Percentiles rank a stretch among this genome's conserved stretches.
Evolutionary conservation across 2,888 invertebrate species (phyloP).

Genomic region (Leptinotarsa juncta): DNA sequence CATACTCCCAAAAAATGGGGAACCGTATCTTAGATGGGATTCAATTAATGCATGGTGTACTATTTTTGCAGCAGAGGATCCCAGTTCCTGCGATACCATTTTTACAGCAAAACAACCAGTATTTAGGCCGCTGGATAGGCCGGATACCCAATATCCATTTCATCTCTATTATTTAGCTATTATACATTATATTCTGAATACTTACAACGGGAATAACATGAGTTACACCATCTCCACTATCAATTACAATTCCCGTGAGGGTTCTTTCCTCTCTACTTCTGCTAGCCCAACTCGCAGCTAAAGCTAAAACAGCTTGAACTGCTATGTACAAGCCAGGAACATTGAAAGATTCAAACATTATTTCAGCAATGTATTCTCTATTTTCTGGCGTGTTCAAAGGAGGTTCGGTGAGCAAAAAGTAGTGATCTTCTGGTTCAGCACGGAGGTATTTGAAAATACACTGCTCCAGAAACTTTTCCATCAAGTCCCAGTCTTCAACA

Average conservation of each 20-base stretch:
- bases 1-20: no score
- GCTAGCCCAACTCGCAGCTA: constrained; percentile 98
- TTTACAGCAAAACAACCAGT: no score
- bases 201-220: constrained; percentile 98
- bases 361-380: constrained; percentile 94
- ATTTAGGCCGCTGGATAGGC: no score
- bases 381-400: constrained; percentile 99
- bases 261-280: constrained; percentile 90
- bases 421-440: constrained; percentile 99
- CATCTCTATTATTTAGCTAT: background rate
- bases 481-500: constrained; percentile 99
- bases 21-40: no score
- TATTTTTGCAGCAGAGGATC: no score
- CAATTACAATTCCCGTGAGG: constrained; percentile 97
- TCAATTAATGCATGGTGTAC: no score
- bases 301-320: constrained; percentile 97
- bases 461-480: constrained; percentile 99
- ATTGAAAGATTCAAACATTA: constrained; percentile 99
- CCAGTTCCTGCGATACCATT: no score
- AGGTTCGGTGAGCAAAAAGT: constrained; percentile 97
- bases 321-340: constrained; percentile 99
- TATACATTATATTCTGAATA: constrained; percentile 32
- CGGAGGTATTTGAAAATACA: constrained; percentile 98
- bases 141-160: background rate
- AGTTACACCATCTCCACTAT: constrained; percentile 99